Base-by-base conservation (phyloP, 2,113 vertebrate genomes). In the Grammomys surdaster region DNA sequence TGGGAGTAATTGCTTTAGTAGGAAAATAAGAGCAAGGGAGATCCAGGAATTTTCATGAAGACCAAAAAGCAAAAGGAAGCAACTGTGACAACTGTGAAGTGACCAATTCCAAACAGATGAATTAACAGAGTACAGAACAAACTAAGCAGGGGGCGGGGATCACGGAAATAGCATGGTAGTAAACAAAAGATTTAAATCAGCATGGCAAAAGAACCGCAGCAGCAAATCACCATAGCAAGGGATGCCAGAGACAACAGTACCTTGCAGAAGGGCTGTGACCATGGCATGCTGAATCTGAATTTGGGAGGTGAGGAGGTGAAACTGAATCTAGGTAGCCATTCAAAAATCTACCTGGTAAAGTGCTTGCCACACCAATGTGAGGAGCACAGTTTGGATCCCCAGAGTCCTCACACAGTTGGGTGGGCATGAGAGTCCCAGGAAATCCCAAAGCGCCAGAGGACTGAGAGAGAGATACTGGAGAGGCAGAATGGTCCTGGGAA, bases 171-270 rank as follows among this genome's bases (percentile, higher is more conserved):
- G 63, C 63, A 26, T 9, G 63, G 24, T 24, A 26, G 28, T 26
- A n/a, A 88, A n/a, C 5, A 48, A 92, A 2, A 90, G 22, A 72
- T 26, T 65, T 73, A 95, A 95, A 20, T 43, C 87, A 80, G 93
- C 46, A 69, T 5, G 65, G 24, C 16, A 77, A 77, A 51, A 51
- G 76, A 70, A 46, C 2, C 51, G 84, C 0, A 88, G 31, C 69
- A n/a, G 60, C 65, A 72, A 93, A 14, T 82, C 89, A 84, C 89
- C 51, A 67, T 2, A 81, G 33, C 22, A 82, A 90, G 36, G 51
- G 76, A 84, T 16, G 72, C 26, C 26, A 93, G 60, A 46, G 26
- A 31, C 67, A 75, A 87, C 31, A 92, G 85, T 70, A n/a, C 80
- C 54, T 82, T 28, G n/a, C 80, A 87, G 58, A 73, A 6, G 6